These are phyloP conservation scores for Eristalinus sepulchralis DNA, from an alignment of 2,888 invertebrate species.

Conservation along the genomic window DNA sequence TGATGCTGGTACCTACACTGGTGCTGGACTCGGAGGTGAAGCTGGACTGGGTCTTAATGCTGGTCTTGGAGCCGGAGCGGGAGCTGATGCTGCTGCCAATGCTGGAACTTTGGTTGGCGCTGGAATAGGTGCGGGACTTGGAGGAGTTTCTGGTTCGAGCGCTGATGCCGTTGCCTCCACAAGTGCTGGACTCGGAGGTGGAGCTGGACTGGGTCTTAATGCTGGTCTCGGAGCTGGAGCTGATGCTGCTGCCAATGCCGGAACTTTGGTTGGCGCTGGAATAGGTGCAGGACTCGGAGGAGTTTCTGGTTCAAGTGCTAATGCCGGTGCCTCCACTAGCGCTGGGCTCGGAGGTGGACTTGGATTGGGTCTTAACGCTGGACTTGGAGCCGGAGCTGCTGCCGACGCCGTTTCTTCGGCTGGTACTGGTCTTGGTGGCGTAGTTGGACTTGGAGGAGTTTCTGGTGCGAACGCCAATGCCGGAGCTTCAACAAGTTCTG, in stretches of 20 bases:
- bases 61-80: not conserved
- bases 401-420: too few relatives aligned
- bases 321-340: not conserved
- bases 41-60: not conserved
- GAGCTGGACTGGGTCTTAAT: not conserved
- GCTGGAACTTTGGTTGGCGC: not conserved
- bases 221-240: slow-evolving; percentile 62
- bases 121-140: slow-evolving; percentile 1
- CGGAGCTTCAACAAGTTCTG: too few relatives aligned
- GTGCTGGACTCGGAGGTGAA: slow-evolving; percentile 64
- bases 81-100: not conserved
- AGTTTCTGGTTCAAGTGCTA: not conserved
- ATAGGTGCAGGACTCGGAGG: slow-evolving; percentile 24
- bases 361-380: not conserved
- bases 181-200: slow-evolving; percentile 67
- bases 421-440: not conserved
- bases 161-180: not conserved
- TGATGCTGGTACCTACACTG: not conserved
- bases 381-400: too few relatives aligned
- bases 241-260: slow-evolving; percentile 69
- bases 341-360: not conserved
- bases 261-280: slow-evolving; percentile 63
- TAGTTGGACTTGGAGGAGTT: not conserved
- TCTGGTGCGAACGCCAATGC: not conserved
- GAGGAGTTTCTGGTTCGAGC: not conserved